phyloP scores from a whole-genome alignment of 2,113 vertebrate species.

The Pterocles gutturalis region DNA sequence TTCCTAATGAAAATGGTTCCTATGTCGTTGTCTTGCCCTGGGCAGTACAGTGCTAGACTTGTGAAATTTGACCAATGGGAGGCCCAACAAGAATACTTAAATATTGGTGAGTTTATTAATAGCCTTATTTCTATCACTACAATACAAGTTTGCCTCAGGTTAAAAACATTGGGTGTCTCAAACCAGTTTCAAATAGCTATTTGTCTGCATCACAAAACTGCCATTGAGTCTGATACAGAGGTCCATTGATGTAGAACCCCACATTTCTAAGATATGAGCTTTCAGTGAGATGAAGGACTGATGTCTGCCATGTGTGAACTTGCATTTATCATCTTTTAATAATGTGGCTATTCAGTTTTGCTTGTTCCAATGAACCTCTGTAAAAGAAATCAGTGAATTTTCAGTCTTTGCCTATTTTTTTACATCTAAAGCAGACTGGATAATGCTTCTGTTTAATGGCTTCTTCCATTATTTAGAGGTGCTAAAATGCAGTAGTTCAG shows the following conservation, averaged over 20 bases:
- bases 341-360: slow-evolving; percentile 50
- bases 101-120: slow-evolving; percentile 46
- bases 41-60: background rate
- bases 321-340: slow-evolving; percentile 50
- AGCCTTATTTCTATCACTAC: slow-evolving; percentile 32
- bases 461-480: background rate
- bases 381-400: background rate
- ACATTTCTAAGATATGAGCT: slow-evolving; percentile 50
- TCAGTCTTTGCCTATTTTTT: background rate
- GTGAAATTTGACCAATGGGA: slow-evolving; percentile 11
- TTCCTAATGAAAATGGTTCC: background rate
- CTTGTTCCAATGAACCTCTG: slow-evolving; percentile 8
- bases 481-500: background rate
- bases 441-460: background rate
- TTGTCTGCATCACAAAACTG: slow-evolving; percentile 67
- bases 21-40: background rate
- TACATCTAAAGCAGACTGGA: background rate
- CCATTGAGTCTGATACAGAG: slow-evolving; percentile 53
- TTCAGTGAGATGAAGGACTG: background rate
- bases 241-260: slow-evolving; percentile 44
- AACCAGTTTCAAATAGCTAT: slow-evolving; percentile 49
- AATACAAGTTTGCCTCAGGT: slow-evolving; percentile 44
- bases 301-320: slow-evolving; percentile 39
- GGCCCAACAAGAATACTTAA: slow-evolving; percentile 3
- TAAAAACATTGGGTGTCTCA: slow-evolving; percentile 36